Percentiles rank a stretch among this genome's conserved stretches.
These are phyloP conservation scores for Geothlypis trichas DNA, from an alignment of 2,113 vertebrate species.

Conservation along the genomic window DNA sequence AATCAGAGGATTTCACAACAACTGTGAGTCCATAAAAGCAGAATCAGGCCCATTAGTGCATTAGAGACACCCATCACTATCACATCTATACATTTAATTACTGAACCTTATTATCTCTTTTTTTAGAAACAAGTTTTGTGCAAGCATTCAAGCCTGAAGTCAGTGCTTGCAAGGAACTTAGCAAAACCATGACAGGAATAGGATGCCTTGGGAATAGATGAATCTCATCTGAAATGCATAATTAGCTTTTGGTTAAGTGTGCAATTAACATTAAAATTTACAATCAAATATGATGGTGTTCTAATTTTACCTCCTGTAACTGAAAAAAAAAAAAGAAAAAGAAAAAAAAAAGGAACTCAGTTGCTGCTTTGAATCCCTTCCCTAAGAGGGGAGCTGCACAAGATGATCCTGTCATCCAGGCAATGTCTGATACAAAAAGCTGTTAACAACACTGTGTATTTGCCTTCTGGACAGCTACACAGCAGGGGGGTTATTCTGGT, in stretches of 20 bases:
- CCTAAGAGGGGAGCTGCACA: background rate
- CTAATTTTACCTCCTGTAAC: constrained; percentile 47
- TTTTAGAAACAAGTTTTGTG: background rate
- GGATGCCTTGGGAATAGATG: constrained; percentile 33
- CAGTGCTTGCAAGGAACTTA: background rate
- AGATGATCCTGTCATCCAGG: background rate
- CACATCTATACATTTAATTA: background rate
- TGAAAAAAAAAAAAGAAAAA: background rate
- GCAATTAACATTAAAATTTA: constrained; percentile 65
- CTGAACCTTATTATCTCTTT: background rate
- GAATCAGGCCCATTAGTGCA: background rate
- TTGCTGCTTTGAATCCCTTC: background rate
- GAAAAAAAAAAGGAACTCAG: background rate
- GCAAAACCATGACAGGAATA: constrained; percentile 12
- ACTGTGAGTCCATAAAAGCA: background rate
- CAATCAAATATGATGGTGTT: constrained; percentile 29
- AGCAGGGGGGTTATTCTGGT: background rate
- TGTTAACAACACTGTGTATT: background rate
- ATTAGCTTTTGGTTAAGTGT: constrained; percentile 42
- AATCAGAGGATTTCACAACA: background rate
- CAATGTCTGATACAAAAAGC: background rate
- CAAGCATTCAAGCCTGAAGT: background rate
- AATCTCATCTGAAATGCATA: constrained; percentile 46
- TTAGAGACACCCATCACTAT: background rate
- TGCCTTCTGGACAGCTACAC: constrained; percentile 1